A percentile compares a stretch with the other conserved stretches of the same genome.
Conservation (phyloP, 2,797 vertebrate species). For the Rhincodon typus region DNA sequence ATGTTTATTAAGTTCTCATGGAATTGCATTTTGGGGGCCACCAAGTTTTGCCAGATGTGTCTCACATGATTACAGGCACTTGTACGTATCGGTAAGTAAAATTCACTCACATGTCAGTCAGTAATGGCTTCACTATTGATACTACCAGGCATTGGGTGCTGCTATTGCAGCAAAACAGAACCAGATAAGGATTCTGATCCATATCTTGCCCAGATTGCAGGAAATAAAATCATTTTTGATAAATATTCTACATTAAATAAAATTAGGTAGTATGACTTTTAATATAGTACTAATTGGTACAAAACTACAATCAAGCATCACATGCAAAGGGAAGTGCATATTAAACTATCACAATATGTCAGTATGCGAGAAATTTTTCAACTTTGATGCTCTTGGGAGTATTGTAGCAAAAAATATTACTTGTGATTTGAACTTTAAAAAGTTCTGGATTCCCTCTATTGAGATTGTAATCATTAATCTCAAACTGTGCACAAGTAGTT, state of each 20-base stretch:
- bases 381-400: background rate
- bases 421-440: background rate
- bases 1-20: slow-evolving; percentile 92
- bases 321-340: background rate
- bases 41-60: slow-evolving; percentile 98
- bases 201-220: background rate
- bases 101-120: background rate
- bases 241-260: background rate
- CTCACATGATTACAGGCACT: slow-evolving; percentile 91
- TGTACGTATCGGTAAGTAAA: slow-evolving; percentile 91
- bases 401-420: background rate
- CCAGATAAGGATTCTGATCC: background rate
- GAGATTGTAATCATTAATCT: background rate
- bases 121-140: background rate
- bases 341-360: background rate
- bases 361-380: background rate
- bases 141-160: background rate
- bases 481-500: background rate
- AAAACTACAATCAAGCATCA: background rate
- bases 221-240: background rate
- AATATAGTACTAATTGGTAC: background rate
- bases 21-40: slow-evolving; percentile 92
- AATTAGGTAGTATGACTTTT: background rate
- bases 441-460: background rate
- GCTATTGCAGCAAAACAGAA: too few species aligned